These are phyloP conservation scores for Unio pictorum DNA, from an alignment of 2,888 invertebrate species.

Conservation along the genomic window DNA sequence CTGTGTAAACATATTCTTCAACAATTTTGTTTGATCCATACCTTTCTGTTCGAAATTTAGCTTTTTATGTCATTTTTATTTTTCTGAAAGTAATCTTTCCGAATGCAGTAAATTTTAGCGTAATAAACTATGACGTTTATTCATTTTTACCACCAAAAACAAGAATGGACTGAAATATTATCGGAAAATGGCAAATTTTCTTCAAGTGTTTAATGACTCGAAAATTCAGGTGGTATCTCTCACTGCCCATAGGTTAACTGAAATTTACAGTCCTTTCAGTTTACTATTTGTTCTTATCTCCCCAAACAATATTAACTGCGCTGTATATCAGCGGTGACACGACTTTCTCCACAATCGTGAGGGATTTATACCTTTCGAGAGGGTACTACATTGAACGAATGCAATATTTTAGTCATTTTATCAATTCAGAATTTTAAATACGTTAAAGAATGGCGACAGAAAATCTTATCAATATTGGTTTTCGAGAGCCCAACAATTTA, in stretches of 20 bases:
- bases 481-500: slow-evolving; percentile 29
- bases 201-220: too few species aligned
- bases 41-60: too few species aligned
- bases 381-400: slow-evolving; percentile 16
- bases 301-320: slow-evolving; percentile 1
- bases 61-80: too few species aligned
- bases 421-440: slow-evolving; percentile 31
- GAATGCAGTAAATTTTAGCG: too few species aligned
- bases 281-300: slow-evolving; percentile 7
- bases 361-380: slow-evolving; percentile 30
- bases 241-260: not conserved
- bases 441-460: slow-evolving; percentile 32
- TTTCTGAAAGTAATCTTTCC: too few species aligned
- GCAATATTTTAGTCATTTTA: slow-evolving; percentile 40
- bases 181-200: too few species aligned
- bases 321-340: slow-evolving; percentile 9
- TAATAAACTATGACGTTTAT: too few species aligned
- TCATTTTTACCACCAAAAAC: too few species aligned
- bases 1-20: too few species aligned
- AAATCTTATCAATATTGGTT: slow-evolving; percentile 33
- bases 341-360: slow-evolving; percentile 5
- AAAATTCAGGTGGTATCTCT: not conserved
- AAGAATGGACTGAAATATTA: too few species aligned
- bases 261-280: slow-evolving; percentile 3
- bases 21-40: too few species aligned